Base-by-base conservation (phyloP, 1,140 invertebrate species). In the Cherax destructor region DNA sequence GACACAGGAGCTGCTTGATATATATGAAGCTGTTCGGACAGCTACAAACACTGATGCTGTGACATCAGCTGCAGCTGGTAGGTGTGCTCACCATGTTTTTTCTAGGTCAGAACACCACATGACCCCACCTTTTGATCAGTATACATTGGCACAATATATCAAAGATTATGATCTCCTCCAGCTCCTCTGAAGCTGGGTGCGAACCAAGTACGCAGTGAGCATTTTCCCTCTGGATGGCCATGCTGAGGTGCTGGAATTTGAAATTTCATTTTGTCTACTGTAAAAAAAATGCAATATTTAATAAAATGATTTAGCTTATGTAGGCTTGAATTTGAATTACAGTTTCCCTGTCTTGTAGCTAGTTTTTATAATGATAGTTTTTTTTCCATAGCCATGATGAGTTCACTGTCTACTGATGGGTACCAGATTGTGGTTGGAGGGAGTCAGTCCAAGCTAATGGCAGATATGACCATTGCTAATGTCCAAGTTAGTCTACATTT, bases 401-500 rank as follows among this genome's bases (percentile, higher is more conserved):
- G 97, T 93, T 96, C 97, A 47, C 96, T 99, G 56, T 97, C 97
- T n/a, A 98, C 98, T 9, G 99, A 98, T 96, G 98, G 98, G 52
- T 98, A 98, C 94, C 98, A 98, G 95, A 96, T 98, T 92, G 96
- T 97, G 76, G 96, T 98, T 21, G 95, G 96, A 93, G 96, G 97
- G 81, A 95, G 96, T 76, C 96, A 97, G 92, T 95, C 97, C 1
- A 96, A 96, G 94, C 94, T 96, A 7, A 96, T 97, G 93, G 95
- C 96, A 90, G 98, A 99, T 93, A 96, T 97, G 83, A 85, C 90
- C 59, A 86, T 93, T n/a, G 90, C 92, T 10, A 93, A 93, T 74
- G 86, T 93, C 16, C 92, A 93, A 72, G 88, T 93, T 65, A 52
- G 83, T 85, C 52, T 76, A 21, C n/a, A 56, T 72, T 56, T 56